Evolutionary conservation across 2,888 invertebrate genomes (phyloP), one percentile per base, ranked within the genome.

Genomic region (Oxystoma pomonae): DNA sequence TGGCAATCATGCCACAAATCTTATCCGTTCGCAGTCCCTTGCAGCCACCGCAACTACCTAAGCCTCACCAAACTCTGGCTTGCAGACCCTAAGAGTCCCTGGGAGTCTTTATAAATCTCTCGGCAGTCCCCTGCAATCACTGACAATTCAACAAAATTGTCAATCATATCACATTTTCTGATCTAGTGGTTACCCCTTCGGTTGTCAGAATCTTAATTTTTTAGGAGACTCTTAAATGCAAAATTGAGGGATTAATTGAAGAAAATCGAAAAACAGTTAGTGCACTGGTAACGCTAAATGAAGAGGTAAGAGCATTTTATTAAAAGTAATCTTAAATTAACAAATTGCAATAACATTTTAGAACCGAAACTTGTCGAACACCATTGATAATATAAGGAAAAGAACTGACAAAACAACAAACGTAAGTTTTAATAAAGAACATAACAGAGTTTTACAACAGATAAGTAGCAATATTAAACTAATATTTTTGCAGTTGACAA

Each of bases 341-440:
- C 17, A 50, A 21, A 59, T 20, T 55, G 20, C 35, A 51, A 50
- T 52, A n/a, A 22, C 50, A 60, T 64, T 65, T 59, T 62, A 73
- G 72, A 73, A 73, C 55, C 58, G 69, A 59, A 65, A 64, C 64
- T 70, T 73, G 60, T 58, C 69, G 17, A 57, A 68, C n/a, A 66
- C 60, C 16, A 60, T 71, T 56, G 69, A 69, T 57, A 60, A 56
- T 56, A 61, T 69, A 55, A 69, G 65, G 59, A 64, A 64, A 19
- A 65, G 65, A 59, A 65, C 64, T 57, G 64, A 70, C 51, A 53
- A 61, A 51, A 67, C 67, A 1, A 63, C 58, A 51, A 66, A 57
- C 63, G 73, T 73, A 68, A 70, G 73, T 73, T 35, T 35, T 35
- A 7, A 35, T 12, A 35, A 35, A 35, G 12, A 7, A 7, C 3